A percentile compares a stretch with the other conserved stretches of the same genome.
Conservation (phyloP, 1,140 invertebrate genomes). For the Drosophila kohkoa region DNA sequence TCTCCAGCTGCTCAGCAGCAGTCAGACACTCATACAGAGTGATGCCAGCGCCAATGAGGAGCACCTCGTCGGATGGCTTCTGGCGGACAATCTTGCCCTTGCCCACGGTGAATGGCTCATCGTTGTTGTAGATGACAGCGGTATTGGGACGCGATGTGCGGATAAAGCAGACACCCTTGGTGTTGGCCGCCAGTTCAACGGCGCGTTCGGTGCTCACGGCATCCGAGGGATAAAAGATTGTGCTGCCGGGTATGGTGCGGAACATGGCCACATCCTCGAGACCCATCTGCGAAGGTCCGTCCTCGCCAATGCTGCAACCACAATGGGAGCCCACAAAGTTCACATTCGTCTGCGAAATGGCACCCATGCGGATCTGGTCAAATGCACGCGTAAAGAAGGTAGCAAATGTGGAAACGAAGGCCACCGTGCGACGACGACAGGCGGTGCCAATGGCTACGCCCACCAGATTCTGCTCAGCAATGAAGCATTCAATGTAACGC, state of each 20-base stretch:
- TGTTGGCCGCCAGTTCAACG: slow-evolving; percentile 98
- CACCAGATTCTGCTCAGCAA: slow-evolving; percentile 99
- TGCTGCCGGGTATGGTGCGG: slow-evolving; percentile 95
- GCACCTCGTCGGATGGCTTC: slow-evolving; percentile 90
- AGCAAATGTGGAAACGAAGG: slow-evolving; percentile 98
- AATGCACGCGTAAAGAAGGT: slow-evolving; percentile 98
- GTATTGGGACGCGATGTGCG: slow-evolving; percentile 97
- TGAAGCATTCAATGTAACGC: slow-evolving; percentile 98
- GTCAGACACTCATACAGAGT: slow-evolving; percentile 96
- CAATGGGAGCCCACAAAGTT: slow-evolving; percentile 98
- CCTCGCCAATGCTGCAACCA: slow-evolving; percentile 98
- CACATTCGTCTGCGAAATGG: slow-evolving; percentile 98
- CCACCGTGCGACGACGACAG: slow-evolving; percentile 94
- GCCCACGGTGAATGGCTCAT: slow-evolving; percentile 93
- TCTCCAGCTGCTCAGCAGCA: slow-evolving; percentile 92
- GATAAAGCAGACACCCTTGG: slow-evolving; percentile 97
- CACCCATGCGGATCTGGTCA: slow-evolving; percentile 99
- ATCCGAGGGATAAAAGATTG: slow-evolving; percentile 98
- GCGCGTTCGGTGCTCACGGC: slow-evolving; percentile 97
- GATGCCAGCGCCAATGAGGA: slow-evolving; percentile 96
- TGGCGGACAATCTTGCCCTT: slow-evolving; percentile 92
- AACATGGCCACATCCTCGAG: slow-evolving; percentile 99
- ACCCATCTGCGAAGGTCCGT: slow-evolving; percentile 99
- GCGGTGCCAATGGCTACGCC: slow-evolving; percentile 97
- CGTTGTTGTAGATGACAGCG: slow-evolving; percentile 94